Evolutionary conservation across 2,888 invertebrate genomes (phyloP).

Genomic region (Aspidapion aeneum): DNA sequence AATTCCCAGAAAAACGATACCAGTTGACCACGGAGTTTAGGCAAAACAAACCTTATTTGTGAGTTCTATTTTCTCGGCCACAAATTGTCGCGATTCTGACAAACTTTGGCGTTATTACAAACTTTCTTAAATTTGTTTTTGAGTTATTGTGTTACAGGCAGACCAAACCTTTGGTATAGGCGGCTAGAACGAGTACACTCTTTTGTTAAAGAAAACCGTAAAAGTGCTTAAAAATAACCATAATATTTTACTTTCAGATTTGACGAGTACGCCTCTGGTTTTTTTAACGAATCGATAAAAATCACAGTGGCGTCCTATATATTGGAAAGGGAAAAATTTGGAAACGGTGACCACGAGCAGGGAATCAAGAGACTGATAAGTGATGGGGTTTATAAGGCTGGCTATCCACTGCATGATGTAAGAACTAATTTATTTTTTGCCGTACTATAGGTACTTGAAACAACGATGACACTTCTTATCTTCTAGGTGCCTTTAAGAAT

Average conservation of each 20-base stretch:
- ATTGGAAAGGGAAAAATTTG: constrained; percentile 65
- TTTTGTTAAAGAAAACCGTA: too few species aligned
- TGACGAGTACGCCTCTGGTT: constrained; percentile 61
- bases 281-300: constrained; percentile 63
- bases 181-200: not conserved
- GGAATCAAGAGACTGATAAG: constrained; percentile 66
- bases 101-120: too few species aligned
- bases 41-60: constrained; percentile 70
- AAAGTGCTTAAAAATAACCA: too few species aligned
- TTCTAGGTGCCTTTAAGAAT: too few species aligned
- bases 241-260: constrained; percentile 53
- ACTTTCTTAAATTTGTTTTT: too few species aligned
- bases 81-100: too few species aligned
- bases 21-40: constrained; percentile 66
- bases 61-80: constrained; percentile 44
- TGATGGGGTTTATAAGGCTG: constrained; percentile 63
- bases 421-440: constrained; percentile 37
- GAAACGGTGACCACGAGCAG: constrained; percentile 54
- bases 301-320: constrained; percentile 72
- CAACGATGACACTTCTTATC: too few species aligned
- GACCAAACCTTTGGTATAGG: too few species aligned
- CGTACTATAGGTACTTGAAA: too few species aligned
- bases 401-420: constrained; percentile 76
- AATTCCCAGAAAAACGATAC: constrained; percentile 61
- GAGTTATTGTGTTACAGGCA: too few species aligned